Evolutionary conservation across 2,888 invertebrate species (phyloP).

Genomic region (Hyles lineata): DNA sequence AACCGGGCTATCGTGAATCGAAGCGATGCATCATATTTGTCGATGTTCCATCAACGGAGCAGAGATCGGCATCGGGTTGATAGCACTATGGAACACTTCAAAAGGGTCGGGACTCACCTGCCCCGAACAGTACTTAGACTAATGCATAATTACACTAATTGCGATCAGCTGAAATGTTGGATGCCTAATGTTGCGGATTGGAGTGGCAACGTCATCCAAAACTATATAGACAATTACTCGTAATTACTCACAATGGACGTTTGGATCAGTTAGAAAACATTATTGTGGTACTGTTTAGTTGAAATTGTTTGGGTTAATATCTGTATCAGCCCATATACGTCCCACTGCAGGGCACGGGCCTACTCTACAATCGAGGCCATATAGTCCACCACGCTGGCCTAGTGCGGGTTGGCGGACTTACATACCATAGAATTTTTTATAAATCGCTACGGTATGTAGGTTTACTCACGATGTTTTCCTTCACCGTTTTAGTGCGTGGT

Average conservation of each 20-base stretch:
- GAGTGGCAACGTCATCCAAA: neutral
- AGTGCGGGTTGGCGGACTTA: too few relatives aligned
- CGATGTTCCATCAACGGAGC: constrained; percentile 73
- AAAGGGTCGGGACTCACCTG: constrained; percentile 59
- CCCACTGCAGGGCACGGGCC: too few relatives aligned
- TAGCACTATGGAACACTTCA: constrained; percentile 65
- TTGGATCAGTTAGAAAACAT: neutral
- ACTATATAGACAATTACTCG: neutral
- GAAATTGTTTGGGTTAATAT: too few relatives aligned
- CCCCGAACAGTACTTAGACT: constrained; percentile 28
- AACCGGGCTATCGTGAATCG: constrained; percentile 68
- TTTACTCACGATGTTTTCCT: too few relatives aligned
- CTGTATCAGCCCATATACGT: too few relatives aligned
- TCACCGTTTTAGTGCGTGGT: too few relatives aligned
- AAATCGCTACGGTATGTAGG: too few relatives aligned
- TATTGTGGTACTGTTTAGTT: neutral
- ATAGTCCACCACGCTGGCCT: too few relatives aligned
- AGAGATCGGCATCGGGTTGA: constrained; percentile 66
- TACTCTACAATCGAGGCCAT: too few relatives aligned
- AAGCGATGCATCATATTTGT: constrained; percentile 81
- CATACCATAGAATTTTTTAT: too few relatives aligned
- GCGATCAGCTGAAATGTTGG: neutral
- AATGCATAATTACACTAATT: constrained; percentile 16
- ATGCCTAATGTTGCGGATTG: neutral
- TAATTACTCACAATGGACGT: neutral